Percentiles rank a stretch among this genome's conserved stretches.
Conservation (phyloP, 2,113 vertebrate genomes). For the Chiloscyllium plagiosum region DNA sequence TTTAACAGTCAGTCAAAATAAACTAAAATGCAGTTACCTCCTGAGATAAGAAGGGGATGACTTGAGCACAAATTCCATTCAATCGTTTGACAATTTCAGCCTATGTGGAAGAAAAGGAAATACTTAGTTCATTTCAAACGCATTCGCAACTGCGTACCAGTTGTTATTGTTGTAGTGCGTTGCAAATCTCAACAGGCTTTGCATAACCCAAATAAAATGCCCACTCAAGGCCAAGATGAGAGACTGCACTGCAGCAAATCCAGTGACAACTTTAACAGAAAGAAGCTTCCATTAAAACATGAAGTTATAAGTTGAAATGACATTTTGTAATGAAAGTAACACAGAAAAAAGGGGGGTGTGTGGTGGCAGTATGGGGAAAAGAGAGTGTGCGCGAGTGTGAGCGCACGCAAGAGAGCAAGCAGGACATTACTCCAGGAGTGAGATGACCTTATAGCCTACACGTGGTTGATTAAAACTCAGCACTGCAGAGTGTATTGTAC, state of each 20-base stretch:
- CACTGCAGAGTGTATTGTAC: not conserved
- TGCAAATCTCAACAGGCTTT: not conserved
- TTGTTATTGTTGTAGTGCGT: not conserved
- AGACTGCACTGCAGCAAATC: not conserved
- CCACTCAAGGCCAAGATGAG: not conserved
- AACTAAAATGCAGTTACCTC: conserved; percentile 64
- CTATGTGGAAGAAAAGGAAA: conserved; percentile 50
- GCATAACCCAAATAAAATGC: not conserved
- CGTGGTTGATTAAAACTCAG: not conserved
- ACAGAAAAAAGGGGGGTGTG: not conserved
- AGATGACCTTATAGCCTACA: not conserved
- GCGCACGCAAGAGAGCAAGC: no score
- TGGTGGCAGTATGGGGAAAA: no score
- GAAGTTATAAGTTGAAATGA: not conserved
- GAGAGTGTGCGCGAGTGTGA: no score
- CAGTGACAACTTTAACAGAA: not conserved
- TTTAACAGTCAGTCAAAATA: not conserved
- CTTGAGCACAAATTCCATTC: conserved; percentile 94
- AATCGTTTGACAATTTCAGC: conserved; percentile 96
- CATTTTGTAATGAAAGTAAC: not conserved
- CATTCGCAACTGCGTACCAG: not conserved
- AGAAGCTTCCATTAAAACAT: not conserved
- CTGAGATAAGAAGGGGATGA: conserved; percentile 93
- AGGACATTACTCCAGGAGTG: not conserved
- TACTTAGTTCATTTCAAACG: not conserved